Evolutionary conservation across 2,113 vertebrate species (phyloP), one percentile per base, ranked within the genome.

Genomic region (Lepidiolamprologus cunningtoni): DNA sequence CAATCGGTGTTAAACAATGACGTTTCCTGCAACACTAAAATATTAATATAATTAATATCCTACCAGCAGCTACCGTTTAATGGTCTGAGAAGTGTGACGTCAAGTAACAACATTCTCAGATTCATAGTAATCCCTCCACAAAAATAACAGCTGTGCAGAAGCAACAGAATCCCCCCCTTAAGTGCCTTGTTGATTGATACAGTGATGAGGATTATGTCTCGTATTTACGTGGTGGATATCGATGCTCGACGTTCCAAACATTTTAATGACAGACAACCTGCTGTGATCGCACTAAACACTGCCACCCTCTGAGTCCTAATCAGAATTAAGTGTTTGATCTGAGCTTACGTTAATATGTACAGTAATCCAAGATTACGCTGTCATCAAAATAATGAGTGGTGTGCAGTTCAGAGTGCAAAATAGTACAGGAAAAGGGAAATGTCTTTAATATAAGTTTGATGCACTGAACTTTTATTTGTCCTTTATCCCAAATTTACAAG

Each of bases 311-410:
- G 91, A 76, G 84, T 78, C 80, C 33, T 80, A 89, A 91, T 91
- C 89, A 85, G 33, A 83, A 87, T 55, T 80, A 76, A 83, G 55
- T 23, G 61, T 86, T 86, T 86, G 58, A 87, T 91, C 71, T 53
- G 68, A 85, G 89, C 80, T 87, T 50, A 16, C 40, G 11, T 45
- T 11, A 91, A 58, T 78, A 79, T 63, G 80, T 19, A 14, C 80
- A 23, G 9, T 86, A 91, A 93, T 93, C 89, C 82, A 80, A 84
- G 80, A 84, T 90, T 86, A 88, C 4, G 33, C 54, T 79, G 31
- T 80, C 79, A 58, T 80, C 83, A 80, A 33, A 84, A 86, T 61
- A 73, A 83, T 80, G 66, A 57, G 6, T 55, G 68, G 10, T 13
- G 26, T 2, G 33, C 54, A 8, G 31, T 42, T 87, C 8, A n/a